phyloP scores from a whole-genome alignment of 1,140 invertebrate species.

The Colletes latitarsis region DNA sequence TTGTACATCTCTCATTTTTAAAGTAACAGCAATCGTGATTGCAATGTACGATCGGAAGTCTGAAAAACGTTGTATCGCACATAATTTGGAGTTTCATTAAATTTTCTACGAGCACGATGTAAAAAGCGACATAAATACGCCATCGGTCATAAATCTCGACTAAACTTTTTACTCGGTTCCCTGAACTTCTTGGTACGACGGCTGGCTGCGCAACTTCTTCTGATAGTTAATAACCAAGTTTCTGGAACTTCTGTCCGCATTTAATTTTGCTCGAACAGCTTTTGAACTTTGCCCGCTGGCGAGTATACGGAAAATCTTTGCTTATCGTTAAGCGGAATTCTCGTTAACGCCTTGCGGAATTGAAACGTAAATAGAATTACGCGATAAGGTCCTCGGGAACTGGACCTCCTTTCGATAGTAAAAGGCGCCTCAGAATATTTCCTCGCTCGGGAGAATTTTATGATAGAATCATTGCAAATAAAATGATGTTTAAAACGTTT shows the following conservation, averaged over 20 bases:
- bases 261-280: constrained; percentile 23
- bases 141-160: constrained; percentile 4
- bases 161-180: constrained; percentile 11
- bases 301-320: constrained; percentile 7
- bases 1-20: no score
- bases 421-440: no score
- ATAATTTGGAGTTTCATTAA: no score
- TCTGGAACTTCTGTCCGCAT: not conserved
- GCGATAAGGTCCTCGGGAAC: no score
- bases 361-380: not conserved
- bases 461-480: no score
- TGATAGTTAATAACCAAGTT: constrained; percentile 34
- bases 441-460: no score
- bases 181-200: not conserved
- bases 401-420: no score
- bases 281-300: not conserved
- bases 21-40: no score
- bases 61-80: no score
- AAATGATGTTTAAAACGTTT: no score
- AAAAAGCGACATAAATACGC: not conserved
- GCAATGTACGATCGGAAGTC: no score
- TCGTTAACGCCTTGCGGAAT: not conserved
- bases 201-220: constrained; percentile 12
- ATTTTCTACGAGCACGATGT: not conserved
- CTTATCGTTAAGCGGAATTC: not conserved